A percentile compares a stretch with the other conserved stretches of the same genome.
These are phyloP conservation scores for Myotis pilosus DNA, from an alignment of 2,797 vertebrate genomes.

Conservation along the genomic window DNA sequence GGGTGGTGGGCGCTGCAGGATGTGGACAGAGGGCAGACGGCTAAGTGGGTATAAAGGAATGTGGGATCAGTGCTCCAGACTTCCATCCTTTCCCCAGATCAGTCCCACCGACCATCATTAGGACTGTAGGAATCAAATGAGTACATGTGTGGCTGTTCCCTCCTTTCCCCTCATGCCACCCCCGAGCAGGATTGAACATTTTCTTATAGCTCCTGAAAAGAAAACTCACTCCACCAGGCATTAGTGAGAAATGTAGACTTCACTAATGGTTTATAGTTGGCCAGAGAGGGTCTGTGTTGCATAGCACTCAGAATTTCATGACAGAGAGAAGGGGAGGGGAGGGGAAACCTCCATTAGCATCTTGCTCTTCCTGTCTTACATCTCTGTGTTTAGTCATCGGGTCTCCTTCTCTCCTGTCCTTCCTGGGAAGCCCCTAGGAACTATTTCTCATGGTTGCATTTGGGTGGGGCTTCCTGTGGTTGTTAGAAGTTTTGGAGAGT, in stretches of 20 bases:
- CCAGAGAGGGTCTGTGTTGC: background rate
- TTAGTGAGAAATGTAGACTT: background rate
- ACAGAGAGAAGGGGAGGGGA: no score
- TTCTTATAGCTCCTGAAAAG: background rate
- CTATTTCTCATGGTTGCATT: background rate
- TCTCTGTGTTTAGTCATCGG: background rate
- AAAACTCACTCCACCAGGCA: background rate
- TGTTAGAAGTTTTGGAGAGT: background rate
- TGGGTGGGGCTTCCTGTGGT: background rate
- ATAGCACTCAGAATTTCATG: background rate
- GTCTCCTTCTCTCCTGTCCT: background rate
- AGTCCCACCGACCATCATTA: background rate
- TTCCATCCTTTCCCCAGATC: background rate
- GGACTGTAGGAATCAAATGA: background rate
- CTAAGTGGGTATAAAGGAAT: background rate
- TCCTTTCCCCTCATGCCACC: background rate
- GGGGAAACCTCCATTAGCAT: background rate
- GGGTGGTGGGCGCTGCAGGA: background rate
- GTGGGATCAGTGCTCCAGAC: background rate
- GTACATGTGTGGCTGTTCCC: background rate
- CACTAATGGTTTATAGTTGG: background rate
- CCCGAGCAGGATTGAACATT: background rate
- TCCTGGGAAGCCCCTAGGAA: background rate
- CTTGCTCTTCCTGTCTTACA: background rate
- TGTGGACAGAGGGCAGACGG: background rate